Conservation (phyloP, 2,113 vertebrate genomes). For the Tamias sibiricus region DNA sequence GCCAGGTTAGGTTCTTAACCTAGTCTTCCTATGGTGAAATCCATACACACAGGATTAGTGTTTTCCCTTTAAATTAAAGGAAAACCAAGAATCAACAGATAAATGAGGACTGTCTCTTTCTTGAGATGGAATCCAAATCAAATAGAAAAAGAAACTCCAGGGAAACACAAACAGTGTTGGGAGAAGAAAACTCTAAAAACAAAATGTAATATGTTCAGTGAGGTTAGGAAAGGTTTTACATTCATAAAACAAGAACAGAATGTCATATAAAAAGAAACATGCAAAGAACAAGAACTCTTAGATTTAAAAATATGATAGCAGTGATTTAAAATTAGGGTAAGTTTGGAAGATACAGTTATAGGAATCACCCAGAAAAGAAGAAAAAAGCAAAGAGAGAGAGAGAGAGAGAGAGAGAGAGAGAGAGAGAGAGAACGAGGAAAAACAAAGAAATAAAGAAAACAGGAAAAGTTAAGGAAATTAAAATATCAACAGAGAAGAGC, state of each 20-base stretch:
- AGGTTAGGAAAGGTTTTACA: neutral
- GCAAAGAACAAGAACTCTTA: neutral
- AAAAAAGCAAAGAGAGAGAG: neutral
- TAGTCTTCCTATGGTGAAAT: neutral
- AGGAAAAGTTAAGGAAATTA: neutral
- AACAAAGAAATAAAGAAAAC: neutral
- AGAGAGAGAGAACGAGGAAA: too few species aligned
- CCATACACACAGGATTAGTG: neutral
- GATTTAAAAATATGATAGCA: slow-evolving; percentile 8
- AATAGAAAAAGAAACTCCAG: neutral
- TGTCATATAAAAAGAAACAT: neutral
- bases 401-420: neutral
- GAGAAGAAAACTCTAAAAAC: neutral
- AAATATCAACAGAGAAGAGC: neutral
- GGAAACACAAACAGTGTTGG: neutral
- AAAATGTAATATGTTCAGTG: neutral
- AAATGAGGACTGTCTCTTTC: neutral
- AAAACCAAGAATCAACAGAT: neutral
- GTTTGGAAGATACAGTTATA: slow-evolving; percentile 15
- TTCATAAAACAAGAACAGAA: slow-evolving; percentile 47
- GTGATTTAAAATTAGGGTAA: slow-evolving; percentile 1
- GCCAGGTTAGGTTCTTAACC: too few species aligned
- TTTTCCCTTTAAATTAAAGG: neutral
- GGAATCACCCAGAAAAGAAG: neutral
- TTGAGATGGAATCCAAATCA: slow-evolving; percentile 10